Evolutionary conservation across 2,797 vertebrate genomes (phyloP), one percentile per base, ranked within the genome.

Genomic region (Mus minutoides): DNA sequence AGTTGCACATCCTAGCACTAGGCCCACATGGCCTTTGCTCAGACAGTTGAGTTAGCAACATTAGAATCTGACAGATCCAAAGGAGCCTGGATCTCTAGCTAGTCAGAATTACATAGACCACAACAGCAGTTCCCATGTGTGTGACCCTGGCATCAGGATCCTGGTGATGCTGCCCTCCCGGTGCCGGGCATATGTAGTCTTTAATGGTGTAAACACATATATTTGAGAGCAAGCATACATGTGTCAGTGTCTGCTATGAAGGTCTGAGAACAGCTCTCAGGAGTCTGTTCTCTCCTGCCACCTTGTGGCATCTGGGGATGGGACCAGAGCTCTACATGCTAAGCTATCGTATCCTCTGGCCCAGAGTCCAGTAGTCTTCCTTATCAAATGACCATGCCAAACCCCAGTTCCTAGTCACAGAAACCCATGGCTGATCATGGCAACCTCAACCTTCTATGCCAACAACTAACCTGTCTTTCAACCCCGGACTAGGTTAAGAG

Each of bases 201-300:
- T 73, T 52, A 29, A 46, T 46, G n/a, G 31, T 69, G 24, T 73
- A n/a, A 69, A 29, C 12, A 17, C 21, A 40, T 54, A 52, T 52
- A 19, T 85, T 43, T 86, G 46, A 69, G 11, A 52, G 34, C 34
- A 24, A 52, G 21, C 43, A 34, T n/a, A 31, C 46, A 52, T 5
- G 19, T n/a, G 34, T 24, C 52, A 49, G 60, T 2, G 29, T 22
- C 43, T 52, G 31, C 69, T 37, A 71, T 29, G 1, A n/a, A 86
- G 46, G 13, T 54, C 31, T 37, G n/a, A 71, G 34, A 73, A 40
- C 14, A 67, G 62, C 19, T 56, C 69, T 73, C 69, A 31, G 29
- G n/a, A 88, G 49, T 21, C 37, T 56, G 86, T 75, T 75, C 86
- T 88, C 86, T 88, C n/a, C 86, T 88, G 86, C 86, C 86, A 88